Evolutionary conservation across 2,797 vertebrate genomes (phyloP).

Genomic region (Coreius guichenoti): DNA sequence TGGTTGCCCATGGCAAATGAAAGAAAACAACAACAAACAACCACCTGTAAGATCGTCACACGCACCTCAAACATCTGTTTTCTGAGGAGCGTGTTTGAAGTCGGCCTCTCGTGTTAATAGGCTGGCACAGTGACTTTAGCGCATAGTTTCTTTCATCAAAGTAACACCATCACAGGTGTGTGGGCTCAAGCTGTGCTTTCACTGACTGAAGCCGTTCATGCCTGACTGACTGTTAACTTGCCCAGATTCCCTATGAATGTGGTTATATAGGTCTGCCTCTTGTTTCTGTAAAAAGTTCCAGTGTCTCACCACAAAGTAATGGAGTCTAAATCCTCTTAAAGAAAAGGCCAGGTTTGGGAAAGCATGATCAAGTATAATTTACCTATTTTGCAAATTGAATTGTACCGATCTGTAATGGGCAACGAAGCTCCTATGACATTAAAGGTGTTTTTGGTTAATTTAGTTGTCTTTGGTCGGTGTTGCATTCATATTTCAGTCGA

Average conservation of each 20-base stretch:
- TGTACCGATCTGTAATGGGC: too few species aligned
- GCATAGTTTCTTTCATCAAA: slow-evolving; percentile 49
- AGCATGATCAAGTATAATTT: not conserved
- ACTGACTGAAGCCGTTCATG: slow-evolving; percentile 25
- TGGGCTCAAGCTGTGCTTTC: slow-evolving; percentile 36
- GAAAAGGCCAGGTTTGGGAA: not conserved
- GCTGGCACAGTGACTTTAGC: slow-evolving; percentile 52
- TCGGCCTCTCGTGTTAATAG: slow-evolving; percentile 51
- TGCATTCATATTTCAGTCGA: too few species aligned
- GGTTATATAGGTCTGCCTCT: slow-evolving; percentile 21
- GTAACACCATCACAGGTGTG: slow-evolving; percentile 49
- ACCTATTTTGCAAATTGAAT: not conserved
- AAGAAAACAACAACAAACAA: slow-evolving; percentile 54
- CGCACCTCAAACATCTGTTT: slow-evolving; percentile 62
- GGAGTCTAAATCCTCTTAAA: not conserved
- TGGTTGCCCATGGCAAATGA: slow-evolving; percentile 49
- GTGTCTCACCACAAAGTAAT: not conserved
- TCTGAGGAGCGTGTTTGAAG: slow-evolving; percentile 52
- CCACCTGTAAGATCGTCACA: slow-evolving; percentile 44
- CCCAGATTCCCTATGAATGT: slow-evolving; percentile 43
- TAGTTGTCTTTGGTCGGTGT: too few species aligned
- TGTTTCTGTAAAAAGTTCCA: not conserved
- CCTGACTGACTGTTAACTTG: slow-evolving; percentile 44
- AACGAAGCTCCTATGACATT: too few species aligned
- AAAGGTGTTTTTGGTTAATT: too few species aligned